These are phyloP conservation scores for Fratercula arctica DNA, from an alignment of 2,797 vertebrate genomes.

Conservation along the genomic window DNA sequence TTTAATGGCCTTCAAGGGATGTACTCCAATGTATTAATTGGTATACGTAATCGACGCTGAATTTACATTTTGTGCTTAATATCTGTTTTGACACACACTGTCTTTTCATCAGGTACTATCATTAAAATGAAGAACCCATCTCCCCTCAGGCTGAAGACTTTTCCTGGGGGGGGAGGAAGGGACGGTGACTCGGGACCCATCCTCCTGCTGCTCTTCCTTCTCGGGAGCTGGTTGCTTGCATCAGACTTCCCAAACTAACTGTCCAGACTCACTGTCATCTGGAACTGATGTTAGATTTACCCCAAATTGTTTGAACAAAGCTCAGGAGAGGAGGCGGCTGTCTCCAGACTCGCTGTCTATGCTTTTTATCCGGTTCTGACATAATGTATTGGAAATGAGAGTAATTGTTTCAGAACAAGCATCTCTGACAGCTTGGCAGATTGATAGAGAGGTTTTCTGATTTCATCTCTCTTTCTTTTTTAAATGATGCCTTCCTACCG, in stretches of 20 bases:
- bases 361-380: conserved; percentile 46
- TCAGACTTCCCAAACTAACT: not conserved
- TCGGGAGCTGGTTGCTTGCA: not conserved
- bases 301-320: not conserved
- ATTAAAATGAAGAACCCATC: not conserved
- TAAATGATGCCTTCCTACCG: not conserved
- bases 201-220: not conserved
- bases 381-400: conserved; percentile 44
- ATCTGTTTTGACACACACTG: not conserved
- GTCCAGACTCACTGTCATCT: not conserved
- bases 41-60: fast-evolving
- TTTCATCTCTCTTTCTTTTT: not conserved
- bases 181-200: not conserved
- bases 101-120: not conserved
- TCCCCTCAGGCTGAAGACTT: not conserved
- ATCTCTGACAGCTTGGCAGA: conserved; percentile 55
- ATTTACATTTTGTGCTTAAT: not conserved
- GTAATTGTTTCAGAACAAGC: conserved; percentile 53
- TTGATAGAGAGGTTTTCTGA: conserved; percentile 65
- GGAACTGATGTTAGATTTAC: not conserved
- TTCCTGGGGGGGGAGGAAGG: not conserved
- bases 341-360: conserved; percentile 47
- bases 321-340: conserved; percentile 1
- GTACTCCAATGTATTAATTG: not conserved
- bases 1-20: not conserved